phyloP scores from a whole-genome alignment of 1,140 invertebrate genomes.

The Drosophila mayri region DNA sequence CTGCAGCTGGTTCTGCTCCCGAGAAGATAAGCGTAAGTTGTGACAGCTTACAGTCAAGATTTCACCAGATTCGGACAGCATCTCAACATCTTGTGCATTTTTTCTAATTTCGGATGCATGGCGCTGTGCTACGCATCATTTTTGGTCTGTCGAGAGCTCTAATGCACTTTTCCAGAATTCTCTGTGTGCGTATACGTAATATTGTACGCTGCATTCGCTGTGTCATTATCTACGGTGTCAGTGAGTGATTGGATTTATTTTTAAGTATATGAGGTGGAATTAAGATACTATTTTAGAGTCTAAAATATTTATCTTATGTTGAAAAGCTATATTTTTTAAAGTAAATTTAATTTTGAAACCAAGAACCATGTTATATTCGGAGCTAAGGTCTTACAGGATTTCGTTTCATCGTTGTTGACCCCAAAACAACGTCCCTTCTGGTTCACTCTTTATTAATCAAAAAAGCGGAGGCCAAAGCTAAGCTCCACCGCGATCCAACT shows the following conservation, averaged over 20 bases:
- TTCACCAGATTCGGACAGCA: constrained; percentile 14
- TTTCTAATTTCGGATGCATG: constrained; percentile 19
- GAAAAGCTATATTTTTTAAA: too few species aligned
- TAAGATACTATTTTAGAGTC: neutral
- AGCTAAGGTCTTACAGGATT: neutral
- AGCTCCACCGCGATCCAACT: constrained; percentile 25
- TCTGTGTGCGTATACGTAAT: constrained; percentile 50
- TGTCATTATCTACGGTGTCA: constrained; percentile 5
- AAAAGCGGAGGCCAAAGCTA: constrained; percentile 24
- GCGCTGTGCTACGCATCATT: constrained; percentile 10
- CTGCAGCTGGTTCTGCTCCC: constrained; percentile 31
- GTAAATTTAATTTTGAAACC: too few species aligned
- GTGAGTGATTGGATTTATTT: constrained; percentile 17
- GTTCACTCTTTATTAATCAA: constrained; percentile 16
- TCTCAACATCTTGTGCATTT: constrained; percentile 9
- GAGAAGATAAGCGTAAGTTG: constrained; percentile 77
- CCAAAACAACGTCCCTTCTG: neutral
- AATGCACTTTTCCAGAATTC: constrained; percentile 34
- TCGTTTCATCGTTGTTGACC: neutral
- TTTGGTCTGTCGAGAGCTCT: constrained; percentile 14
- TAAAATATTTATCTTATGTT: too few species aligned
- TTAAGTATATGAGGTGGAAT: neutral
- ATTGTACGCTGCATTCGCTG: constrained; percentile 6
- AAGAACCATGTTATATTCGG: neutral
- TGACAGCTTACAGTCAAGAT: constrained; percentile 15